Evolutionary conservation across 2,888 invertebrate species (phyloP).

Genomic region (Andrena bicolor): DNA sequence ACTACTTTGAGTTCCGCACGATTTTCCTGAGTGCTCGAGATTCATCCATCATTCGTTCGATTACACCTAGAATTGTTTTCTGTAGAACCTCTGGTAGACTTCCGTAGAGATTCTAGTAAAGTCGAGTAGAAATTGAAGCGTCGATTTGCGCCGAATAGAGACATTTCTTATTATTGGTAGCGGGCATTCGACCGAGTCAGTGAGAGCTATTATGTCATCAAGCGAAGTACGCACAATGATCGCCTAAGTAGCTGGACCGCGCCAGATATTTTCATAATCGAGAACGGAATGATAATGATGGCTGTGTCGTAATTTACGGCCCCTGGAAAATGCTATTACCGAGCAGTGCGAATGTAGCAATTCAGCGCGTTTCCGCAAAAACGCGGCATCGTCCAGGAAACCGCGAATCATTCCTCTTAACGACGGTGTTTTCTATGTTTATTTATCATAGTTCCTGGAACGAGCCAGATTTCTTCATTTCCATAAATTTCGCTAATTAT

Average conservation of each 20-base stretch:
- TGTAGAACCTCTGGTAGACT: too few species aligned
- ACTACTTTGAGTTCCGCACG: too few species aligned
- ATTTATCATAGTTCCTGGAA: conserved; percentile 10
- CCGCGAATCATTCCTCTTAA: conserved; percentile 39
- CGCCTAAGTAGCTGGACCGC: conserved; percentile 41
- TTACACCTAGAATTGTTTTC: conserved; percentile 19
- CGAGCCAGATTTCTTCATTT: background rate
- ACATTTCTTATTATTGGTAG: conserved; percentile 56
- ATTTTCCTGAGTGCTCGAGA: background rate
- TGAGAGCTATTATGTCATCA: conserved; percentile 68
- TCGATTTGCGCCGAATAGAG: conserved; percentile 48
- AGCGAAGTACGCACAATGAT: conserved; percentile 59
- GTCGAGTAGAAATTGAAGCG: background rate
- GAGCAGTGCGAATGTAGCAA: conserved; percentile 27
- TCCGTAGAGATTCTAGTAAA: too few species aligned
- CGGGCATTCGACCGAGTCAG: conserved; percentile 46
- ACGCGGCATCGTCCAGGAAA: conserved; percentile 33
- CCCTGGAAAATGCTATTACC: conserved; percentile 59
- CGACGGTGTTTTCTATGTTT: conserved; percentile 15
- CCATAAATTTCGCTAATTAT: background rate
- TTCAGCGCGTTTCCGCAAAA: conserved; percentile 44
- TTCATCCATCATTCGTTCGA: background rate
- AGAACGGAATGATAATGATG: conserved; percentile 69
- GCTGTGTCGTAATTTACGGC: conserved; percentile 58
- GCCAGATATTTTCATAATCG: conserved; percentile 64